Evolutionary conservation across 53 echinoderm and acorn worm species (phyloP), one percentile per base, ranked within the genome.

Genomic region (Stichopus horrens): DNA sequence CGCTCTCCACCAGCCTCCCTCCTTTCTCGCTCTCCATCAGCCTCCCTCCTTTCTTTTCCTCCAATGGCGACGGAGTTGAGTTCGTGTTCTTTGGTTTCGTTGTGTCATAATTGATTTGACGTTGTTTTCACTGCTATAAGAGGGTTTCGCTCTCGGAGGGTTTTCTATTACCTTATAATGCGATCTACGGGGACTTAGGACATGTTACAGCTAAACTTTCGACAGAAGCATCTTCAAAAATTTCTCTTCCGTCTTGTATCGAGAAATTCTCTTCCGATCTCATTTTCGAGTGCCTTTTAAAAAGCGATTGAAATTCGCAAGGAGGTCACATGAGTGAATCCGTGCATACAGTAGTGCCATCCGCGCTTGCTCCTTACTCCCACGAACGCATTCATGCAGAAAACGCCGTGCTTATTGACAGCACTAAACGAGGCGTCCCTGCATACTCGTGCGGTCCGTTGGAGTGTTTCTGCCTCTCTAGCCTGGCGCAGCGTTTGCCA

Each of bases 341-440:
- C 74, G 87, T 87, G 87, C 87, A 75, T 87, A 87, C 87, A 74
- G 58, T 74, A 55, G 74, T 20, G 74, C 74, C 74, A 87, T 87
- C 71, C 87, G 75, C 57, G 58, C 74, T 74, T 87, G 74, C 87
- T 73, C 73, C 87, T 21, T 55, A 87, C 87, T 87, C 74, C 85
- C 75, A 87, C 87, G 87, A 75, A 87, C 75, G 87, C 87, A 75
- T 87, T 75, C 87, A 75, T 20, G 74, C 87, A 87, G 74, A 75
- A 87, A 87, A 16, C 57, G 87, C 87, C 52, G 54, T 20, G 75
- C 55, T 58, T 74, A 23, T 87, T 87, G 87, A 87, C 87, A 75
- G 75, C 87, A 87, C 87, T 75, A 87, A 87, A 87, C 87, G 87
- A 87, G 75, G 87, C 87, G 87, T 87, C 87, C 74, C 54, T 87